Evolutionary conservation across 1,140 invertebrate genomes (phyloP), one percentile per base, ranked within the genome.

Genomic region (Manduca sexta): DNA sequence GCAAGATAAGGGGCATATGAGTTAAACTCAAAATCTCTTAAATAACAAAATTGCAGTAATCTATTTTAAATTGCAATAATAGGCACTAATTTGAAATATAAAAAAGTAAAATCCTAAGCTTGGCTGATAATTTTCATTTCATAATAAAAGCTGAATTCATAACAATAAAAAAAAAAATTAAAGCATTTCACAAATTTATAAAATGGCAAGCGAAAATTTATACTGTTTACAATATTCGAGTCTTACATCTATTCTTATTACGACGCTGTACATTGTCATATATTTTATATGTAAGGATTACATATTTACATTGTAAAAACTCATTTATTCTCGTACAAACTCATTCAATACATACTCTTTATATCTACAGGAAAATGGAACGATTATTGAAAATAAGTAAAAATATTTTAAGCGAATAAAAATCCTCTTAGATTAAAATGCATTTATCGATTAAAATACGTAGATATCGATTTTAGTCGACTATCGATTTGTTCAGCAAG

Each of bases 21-120:
- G 79, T 83, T 83, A 76, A 64, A 83, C 79, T 83, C 79, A 74
- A 68, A 65, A 63, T 56, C 43, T 60, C 53, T 68, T 65, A 73
- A 29, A 45, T 35, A 50, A 42, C 38, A 31, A 54, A 54, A 30
- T n/a, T 44, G 41, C 14, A 35, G 10, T 45, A 21, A 47, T 29
- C 13, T 31, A n/a, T 18, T 39, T 39, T 17, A 39, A 16, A 18
- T 40, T 18, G 8, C 16, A 33, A 31, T 2, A 30, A 29, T n/a
- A 40, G 38, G 38, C 38, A 40, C 38, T n/a, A 18, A 38, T 14
- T 38, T 50, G 16, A 38, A 3, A 14, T 13, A 14, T 38, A 15
- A 38, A 15, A n/a, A 13, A 38, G 12, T 38, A 38, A 38, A 14
- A 6, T 13, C 35, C 13, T 38, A 13, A 15, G 15, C 14, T 15